Base-by-base conservation (phyloP, 1,140 invertebrate species). In the Eueides isabella region DNA sequence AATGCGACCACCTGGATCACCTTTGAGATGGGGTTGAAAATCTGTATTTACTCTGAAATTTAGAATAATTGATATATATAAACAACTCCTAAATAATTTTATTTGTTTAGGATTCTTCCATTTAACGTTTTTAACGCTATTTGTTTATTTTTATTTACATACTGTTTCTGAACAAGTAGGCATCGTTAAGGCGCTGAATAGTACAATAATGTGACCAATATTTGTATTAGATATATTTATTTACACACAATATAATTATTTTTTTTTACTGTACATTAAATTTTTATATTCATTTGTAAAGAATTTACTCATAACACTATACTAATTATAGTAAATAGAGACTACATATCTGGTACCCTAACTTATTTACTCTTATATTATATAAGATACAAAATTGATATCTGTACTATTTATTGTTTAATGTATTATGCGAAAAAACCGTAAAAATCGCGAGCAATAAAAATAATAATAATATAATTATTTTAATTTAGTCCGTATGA, bases 1-100 rank as follows among this genome's bases (percentile, higher is more conserved):
- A 31, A 81, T 92, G 77, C 80, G 91, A 83, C 91, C 91, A 69
- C 91, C 91, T 7, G 91, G 91, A 38, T 91, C 89, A 23, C 91
- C 91, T 5, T 76, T 93, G 28, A 82, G 91, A 70, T 93, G 91
- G 91, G 91, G 91, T 48, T 92, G 81, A 88, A 63, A 35, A 63
- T 26, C 9, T 55, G 0, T 55, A 26, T 55, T 55, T 55, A 55
- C 23, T 55, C 48, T 26, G 19, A 55, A 12, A 23, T 26, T 23
- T 26, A 55, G 7, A 55, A 55, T 26, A 55, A 55, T 11, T 55
- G 3, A 55, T 11, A 26, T 26, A 55, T 55, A 55, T 11, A 55
- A 55, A 55, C 19, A 55, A 55, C 19, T 55, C 23, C 48, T 55
- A 26, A 23, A 55, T 55, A 26, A 2, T 11, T 55, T 55, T 23